Evolutionary conservation across 2,113 vertebrate species (phyloP).

Genomic region (Oplegnathus fasciatus): DNA sequence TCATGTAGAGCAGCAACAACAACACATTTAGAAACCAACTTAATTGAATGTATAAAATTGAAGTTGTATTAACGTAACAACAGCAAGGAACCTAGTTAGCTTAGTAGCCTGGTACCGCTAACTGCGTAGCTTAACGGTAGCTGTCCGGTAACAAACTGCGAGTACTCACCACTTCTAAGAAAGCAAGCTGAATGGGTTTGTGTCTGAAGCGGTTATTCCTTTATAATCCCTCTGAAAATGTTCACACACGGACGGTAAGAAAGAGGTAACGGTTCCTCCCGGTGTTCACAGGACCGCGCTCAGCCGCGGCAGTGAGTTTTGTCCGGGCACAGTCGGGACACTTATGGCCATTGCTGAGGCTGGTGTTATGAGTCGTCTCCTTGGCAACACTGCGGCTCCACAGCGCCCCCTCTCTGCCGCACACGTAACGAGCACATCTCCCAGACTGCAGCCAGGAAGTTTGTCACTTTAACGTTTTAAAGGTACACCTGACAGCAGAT

Average conservation of each 20-base stretch:
- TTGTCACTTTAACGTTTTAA: too few species aligned
- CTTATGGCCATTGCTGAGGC: constrained; percentile 65
- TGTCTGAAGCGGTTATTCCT: neutral
- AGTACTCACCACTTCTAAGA: constrained; percentile 65
- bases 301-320: constrained; percentile 28
- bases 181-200: neutral
- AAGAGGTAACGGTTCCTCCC: neutral
- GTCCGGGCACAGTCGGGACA: constrained; percentile 51
- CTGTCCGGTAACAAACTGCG: constrained; percentile 35
- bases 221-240: constrained; percentile 1
- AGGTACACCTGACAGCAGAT: neutral
- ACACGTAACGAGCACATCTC: neutral
- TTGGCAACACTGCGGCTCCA: constrained; percentile 72
- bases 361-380: constrained; percentile 77
- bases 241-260: neutral
- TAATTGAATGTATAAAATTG: neutral
- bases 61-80: constrained; percentile 18
- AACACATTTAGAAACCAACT: neutral
- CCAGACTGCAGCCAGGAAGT: neutral
- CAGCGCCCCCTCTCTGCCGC: constrained; percentile 51
- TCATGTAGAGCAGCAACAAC: neutral
- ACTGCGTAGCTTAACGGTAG: constrained; percentile 58
- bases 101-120: constrained; percentile 63
- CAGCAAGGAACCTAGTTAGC: constrained; percentile 63
- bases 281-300: constrained; percentile 22